Evolutionary conservation across 2,888 invertebrate genomes (phyloP), one percentile per base, ranked within the genome.

Genomic region (Galeruca laticollis): DNA sequence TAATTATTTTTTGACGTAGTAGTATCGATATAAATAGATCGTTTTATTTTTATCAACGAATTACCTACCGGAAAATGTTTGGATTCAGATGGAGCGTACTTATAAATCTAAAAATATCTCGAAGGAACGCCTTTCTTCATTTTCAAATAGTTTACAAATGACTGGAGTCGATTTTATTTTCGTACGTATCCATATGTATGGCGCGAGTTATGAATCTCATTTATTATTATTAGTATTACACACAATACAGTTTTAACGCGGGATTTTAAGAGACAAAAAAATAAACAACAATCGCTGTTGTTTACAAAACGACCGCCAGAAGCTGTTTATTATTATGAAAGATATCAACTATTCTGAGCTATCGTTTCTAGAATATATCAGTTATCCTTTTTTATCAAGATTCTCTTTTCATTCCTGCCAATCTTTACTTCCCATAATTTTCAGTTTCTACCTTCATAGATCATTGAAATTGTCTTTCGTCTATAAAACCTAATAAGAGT

Each of bases 231-330:
- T 13, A 47, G 20, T 49, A 13, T 56, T 26, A 26, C 26, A 13
- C 11, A 35, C 10, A 31, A 31, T 13, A 64, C 2, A 40, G 11
- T 56, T n/a, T 13, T 21, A 43, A 37, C 18, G 2, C 13, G 11
- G 60, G 31, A 59, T 47, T 60, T 20, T 26, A 64, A 13, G 10
- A 21, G 26, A 51, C 6, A 40, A 40, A n/a, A 40, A 40, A 40
- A 40, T n/a, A n/a, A 40, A n/a, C 13, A n/a, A 40, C 40, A 40
- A 40, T n/a, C n/a, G 5, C 13, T 40, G 13, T n/a, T 40, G n/a
- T 40, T 40, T 40, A 40, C n/a, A 40, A n/a, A n/a, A 40, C 40
- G 6, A 40, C 11, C n/a, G 13, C 11, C 4, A 11, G 4, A 13
- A 2, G 37, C 3, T 2, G 13, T 10, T 40, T 40, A n/a, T 40